These are phyloP conservation scores for Bombus pyrosoma DNA, from an alignment of 1,140 invertebrate genomes.

Conservation along the genomic window DNA sequence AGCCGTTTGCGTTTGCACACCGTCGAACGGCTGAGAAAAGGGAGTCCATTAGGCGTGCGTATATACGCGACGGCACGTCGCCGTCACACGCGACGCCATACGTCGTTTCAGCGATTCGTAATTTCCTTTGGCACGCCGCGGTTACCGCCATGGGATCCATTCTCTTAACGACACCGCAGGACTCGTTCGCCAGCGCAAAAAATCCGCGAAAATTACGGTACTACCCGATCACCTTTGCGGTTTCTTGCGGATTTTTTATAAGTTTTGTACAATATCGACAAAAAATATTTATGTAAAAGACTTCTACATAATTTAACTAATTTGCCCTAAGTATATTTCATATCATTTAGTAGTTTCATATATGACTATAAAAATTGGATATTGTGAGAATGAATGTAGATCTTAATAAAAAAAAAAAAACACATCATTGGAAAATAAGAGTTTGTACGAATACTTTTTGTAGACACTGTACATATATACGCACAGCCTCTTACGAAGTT, in stretches of 20 bases:
- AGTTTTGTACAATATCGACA: neutral
- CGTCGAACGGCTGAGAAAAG: conserved; percentile 23
- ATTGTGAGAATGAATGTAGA: no score
- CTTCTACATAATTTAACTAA: no score
- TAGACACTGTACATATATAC: no score
- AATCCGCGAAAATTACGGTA: conserved; percentile 10
- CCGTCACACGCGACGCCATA: conserved; percentile 30
- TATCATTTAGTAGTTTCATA: no score
- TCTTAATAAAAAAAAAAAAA: no score
- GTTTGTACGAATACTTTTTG: no score
- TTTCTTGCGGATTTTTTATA: neutral
- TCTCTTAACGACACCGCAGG: conserved; percentile 13
- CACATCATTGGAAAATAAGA: no score
- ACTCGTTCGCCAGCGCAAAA: neutral
- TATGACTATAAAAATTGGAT: no score
- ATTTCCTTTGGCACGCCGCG: conserved; percentile 33
- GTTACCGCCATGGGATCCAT: conserved; percentile 19
- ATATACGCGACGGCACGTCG: conserved; percentile 39
- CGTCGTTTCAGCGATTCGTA: conserved; percentile 40
- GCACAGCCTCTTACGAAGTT: neutral
- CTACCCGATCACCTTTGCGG: neutral
- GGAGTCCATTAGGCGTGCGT: conserved; percentile 47
- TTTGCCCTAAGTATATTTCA: no score
- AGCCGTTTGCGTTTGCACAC: conserved; percentile 34
- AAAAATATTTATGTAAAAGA: no score